A percentile compares a stretch with the other conserved stretches of the same genome.
These are phyloP conservation scores for Cyrtodaria siliqua DNA, from an alignment of 2,888 invertebrate species.

Conservation along the genomic window DNA sequence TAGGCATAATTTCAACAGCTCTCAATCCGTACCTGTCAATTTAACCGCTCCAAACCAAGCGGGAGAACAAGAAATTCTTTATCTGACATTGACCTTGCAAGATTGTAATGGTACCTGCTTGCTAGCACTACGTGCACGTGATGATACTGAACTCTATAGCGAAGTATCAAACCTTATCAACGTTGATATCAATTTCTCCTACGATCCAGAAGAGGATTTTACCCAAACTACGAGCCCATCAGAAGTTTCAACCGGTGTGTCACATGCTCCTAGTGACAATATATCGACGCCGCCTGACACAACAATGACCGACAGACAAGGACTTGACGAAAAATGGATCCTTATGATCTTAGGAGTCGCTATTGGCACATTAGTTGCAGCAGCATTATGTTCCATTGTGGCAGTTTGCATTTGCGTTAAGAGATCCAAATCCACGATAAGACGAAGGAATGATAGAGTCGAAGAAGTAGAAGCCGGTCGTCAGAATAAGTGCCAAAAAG, in stretches of 20 bases:
- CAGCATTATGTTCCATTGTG: background rate
- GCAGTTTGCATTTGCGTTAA: background rate
- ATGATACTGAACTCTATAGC: background rate
- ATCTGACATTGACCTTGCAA: background rate
- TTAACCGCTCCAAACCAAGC: background rate
- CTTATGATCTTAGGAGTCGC: background rate
- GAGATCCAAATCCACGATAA: too few relatives aligned
- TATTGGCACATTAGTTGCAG: background rate
- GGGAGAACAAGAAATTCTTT: background rate
- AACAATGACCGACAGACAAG: too few relatives aligned
- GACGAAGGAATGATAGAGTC: too few relatives aligned
- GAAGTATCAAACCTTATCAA: too few relatives aligned
- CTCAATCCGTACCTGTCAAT: too few relatives aligned
- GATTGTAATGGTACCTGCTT: constrained; percentile 20
- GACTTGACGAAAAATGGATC: background rate
- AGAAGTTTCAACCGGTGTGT: background rate
- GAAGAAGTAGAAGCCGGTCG: too few relatives aligned
- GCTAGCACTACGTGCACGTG: background rate
- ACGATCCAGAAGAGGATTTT: background rate
- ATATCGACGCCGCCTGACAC: too few relatives aligned
- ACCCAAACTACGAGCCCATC: background rate
- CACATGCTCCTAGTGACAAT: background rate
- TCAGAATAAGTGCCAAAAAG: too few relatives aligned
- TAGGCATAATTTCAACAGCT: too few relatives aligned
- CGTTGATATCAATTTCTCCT: background rate